Conservation (phyloP, 2,113 vertebrate species). For the Anseranas semipalmata region DNA sequence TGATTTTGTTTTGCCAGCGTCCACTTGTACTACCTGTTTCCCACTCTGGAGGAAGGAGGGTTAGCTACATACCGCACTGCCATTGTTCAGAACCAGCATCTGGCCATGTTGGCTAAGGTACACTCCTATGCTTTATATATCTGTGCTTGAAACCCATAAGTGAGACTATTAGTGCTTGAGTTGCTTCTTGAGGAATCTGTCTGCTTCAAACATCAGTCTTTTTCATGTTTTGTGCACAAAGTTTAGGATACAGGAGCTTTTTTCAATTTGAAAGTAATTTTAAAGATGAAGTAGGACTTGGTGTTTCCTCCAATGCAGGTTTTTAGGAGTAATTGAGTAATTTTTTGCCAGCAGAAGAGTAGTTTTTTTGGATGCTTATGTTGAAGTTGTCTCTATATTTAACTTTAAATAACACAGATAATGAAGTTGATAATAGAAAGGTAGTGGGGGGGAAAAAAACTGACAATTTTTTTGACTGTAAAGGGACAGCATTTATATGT, state of each 20-base stretch:
- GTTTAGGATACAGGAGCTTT: background rate
- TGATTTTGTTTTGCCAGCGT: slow-evolving; percentile 79
- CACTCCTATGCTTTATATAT: background rate
- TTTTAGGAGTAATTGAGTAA: background rate
- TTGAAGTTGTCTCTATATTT: background rate
- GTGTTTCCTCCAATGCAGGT: background rate
- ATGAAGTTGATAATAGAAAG: background rate
- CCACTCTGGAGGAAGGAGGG: slow-evolving; percentile 93
- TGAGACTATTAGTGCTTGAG: fast-evolving
- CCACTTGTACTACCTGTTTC: slow-evolving; percentile 97
- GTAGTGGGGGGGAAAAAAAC: background rate
- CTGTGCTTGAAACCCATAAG: background rate
- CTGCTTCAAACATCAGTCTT: background rate
- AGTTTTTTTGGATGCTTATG: background rate
- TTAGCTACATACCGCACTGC: slow-evolving; percentile 96
- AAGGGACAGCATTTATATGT: background rate
- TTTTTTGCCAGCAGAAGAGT: background rate
- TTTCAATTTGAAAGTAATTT: background rate
- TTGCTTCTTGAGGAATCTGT: background rate
- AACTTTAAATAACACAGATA: background rate
- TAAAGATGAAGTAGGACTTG: background rate
- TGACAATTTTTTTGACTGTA: background rate
- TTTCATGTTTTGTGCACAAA: background rate
- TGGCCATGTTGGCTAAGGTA: slow-evolving; percentile 98
- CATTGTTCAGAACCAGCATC: slow-evolving; percentile 98